Evolutionary conservation across 1,140 invertebrate genomes (phyloP).

Genomic region (Magallana angulata): DNA sequence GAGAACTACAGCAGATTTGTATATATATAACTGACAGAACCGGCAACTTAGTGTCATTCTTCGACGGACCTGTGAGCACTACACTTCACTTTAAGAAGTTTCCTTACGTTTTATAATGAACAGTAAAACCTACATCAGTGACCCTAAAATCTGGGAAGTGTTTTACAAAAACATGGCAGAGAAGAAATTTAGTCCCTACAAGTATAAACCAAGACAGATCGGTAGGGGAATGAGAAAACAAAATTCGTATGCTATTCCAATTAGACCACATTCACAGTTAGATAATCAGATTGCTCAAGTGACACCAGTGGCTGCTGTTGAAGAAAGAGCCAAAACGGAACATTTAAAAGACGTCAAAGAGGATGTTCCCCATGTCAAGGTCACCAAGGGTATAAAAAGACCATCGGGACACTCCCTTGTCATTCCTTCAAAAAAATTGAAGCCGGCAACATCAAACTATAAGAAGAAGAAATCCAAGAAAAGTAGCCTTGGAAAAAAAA

Average conservation of each 20-base stretch:
- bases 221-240: conserved; percentile 44
- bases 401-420: conserved; percentile 9
- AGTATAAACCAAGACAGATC: conserved; percentile 48
- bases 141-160: conserved; percentile 50
- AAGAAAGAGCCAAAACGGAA: conserved; percentile 49
- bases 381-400: conserved; percentile 49
- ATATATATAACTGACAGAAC: conserved; percentile 50
- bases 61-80: conserved; percentile 40
- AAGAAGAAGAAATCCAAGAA: conserved; percentile 33
- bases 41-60: conserved; percentile 46
- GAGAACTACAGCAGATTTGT: conserved; percentile 42
- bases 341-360: conserved; percentile 40
- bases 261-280: conserved; percentile 40
- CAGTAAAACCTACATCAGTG: conserved; percentile 46
- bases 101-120: conserved; percentile 52
- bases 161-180: conserved; percentile 56
- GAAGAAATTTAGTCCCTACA: conserved; percentile 47
- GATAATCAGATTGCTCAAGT: conserved; percentile 45
- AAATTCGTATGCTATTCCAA: conserved; percentile 49
- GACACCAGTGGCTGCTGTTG: conserved; percentile 48
- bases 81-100: conserved; percentile 54
- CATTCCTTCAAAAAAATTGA: conserved; percentile 48
- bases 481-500: conserved; percentile 11
- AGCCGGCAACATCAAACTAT: conserved; percentile 33
- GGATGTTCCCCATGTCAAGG: conserved; percentile 38